A percentile compares a stretch with the other conserved stretches of the same genome.
These are phyloP conservation scores for Montipora efflorescens DNA, from an alignment of 64 coral and sea anemone genomes.

Conservation along the genomic window DNA sequence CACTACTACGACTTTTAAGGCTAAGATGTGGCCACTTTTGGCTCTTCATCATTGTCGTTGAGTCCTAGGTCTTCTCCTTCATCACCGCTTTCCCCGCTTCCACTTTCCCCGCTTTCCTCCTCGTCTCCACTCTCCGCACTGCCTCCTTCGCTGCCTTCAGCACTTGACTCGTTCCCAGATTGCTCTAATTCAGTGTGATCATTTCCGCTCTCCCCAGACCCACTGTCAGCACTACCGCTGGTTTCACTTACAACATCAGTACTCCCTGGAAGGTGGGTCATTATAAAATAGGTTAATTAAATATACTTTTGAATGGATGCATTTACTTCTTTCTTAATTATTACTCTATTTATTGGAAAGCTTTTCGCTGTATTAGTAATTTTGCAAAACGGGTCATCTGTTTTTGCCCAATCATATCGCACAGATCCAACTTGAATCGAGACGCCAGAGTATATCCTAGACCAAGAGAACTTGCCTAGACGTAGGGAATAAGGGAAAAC, in stretches of 20 bases:
- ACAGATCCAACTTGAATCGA: no score
- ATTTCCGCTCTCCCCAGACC: background rate
- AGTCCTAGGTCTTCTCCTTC: background rate
- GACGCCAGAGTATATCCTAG: no score
- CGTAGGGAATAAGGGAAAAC: no score
- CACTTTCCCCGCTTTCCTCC: background rate
- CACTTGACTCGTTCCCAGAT: conserved; percentile 17
- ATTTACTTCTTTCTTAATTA: no score
- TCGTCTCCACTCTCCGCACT: background rate
- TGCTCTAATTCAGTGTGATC: background rate
- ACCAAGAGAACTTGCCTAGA: no score
- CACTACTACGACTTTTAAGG: no score
- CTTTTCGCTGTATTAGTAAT: no score
- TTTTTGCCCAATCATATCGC: no score
- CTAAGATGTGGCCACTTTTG: background rate
- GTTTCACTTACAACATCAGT: background rate
- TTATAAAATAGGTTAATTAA: background rate
- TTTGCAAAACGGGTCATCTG: no score
- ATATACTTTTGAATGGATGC: no score
- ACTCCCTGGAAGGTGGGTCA: background rate
- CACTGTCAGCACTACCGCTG: conserved; percentile 11
- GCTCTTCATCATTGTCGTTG: background rate
- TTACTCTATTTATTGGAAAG: no score
- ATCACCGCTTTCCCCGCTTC: background rate
- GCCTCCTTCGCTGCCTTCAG: background rate